Evolutionary conservation across 2,888 invertebrate species (phyloP), one percentile per base, ranked within the genome.

Genomic region (Pristionchus exspectatus): DNA sequence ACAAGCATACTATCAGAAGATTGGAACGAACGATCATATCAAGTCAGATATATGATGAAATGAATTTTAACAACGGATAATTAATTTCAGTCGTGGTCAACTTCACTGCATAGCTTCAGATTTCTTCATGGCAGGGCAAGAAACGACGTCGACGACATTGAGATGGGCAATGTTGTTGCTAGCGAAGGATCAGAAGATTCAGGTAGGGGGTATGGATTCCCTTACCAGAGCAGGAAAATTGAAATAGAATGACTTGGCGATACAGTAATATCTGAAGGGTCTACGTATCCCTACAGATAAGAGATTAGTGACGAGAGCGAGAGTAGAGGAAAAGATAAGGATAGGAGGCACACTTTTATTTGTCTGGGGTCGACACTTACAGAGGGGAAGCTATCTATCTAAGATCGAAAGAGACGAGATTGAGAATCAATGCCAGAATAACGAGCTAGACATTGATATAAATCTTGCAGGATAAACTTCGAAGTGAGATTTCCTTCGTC

Each of bases 131-230:
- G 77, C 77, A 21, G 77, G 77, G 14, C 30, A 30, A 33, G 77
- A 77, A 24, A 77, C 77, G 44, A 77, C 77, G 12, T 30, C 77
- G 14, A 33, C 77, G 16, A 77, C 77, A 2, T 44, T 77, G 77
- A 77, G 77, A 77, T 77, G 77, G 77, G 77, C 38, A 21, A 54
- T 83, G 33, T 50, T 83, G 24, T n/a, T 83, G 9, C 16, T 83
- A 12, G 83, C 83, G 0, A 14, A n/a, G 27, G 16, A 83, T 83
- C 83, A 83, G 54, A 24, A 83, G 12, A 50, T 54, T 12, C 83
- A 83, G 27, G 83, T 83, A 10, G 44, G 44, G 44, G 12, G 12
- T 50, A 50, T 50, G 44, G 44, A 50, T 12, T 10, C 44, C 44
- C 12, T 50, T 50, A 0, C 9, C 44, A 50, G 10, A 7, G 12